Conservation (phyloP, 2,888 invertebrate genomes). For the Oeneis ivallda region DNA sequence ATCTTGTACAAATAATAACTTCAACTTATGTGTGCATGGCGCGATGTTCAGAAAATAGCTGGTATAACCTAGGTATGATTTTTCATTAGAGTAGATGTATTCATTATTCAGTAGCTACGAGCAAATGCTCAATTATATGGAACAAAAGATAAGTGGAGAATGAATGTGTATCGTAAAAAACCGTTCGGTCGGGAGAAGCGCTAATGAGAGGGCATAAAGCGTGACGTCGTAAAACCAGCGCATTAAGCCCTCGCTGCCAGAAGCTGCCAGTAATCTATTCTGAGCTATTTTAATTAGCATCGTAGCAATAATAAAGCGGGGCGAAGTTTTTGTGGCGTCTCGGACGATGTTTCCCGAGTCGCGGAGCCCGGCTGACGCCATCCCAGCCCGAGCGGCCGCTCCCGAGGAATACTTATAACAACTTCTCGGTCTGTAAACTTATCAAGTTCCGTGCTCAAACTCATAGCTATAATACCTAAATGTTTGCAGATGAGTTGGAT, state of each 20-base stretch:
- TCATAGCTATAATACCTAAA: slow-evolving; percentile 63
- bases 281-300: slow-evolving; percentile 79
- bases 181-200: slow-evolving; percentile 64
- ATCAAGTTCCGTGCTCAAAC: slow-evolving; percentile 55
- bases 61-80: too few species aligned
- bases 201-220: slow-evolving; percentile 79
- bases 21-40: too few species aligned
- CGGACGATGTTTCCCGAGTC: slow-evolving; percentile 61
- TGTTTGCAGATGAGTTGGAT: slow-evolving; percentile 45
- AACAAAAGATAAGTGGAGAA: slow-evolving; percentile 44
- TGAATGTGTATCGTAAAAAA: slow-evolving; percentile 69
- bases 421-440: slow-evolving; percentile 65
- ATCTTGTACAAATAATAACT: too few species aligned
- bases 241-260: slow-evolving; percentile 75
- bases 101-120: slow-evolving; percentile 23
- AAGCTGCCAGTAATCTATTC: slow-evolving; percentile 78
- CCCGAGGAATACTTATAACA: slow-evolving; percentile 65
- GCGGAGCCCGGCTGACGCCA: slow-evolving; percentile 47
- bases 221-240: slow-evolving; percentile 77
- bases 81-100: slow-evolving; percentile 2
- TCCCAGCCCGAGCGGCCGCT: slow-evolving; percentile 34
- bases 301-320: slow-evolving; percentile 73
- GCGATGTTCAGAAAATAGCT: too few species aligned
- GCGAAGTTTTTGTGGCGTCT: slow-evolving; percentile 75
- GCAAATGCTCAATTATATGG: slow-evolving; percentile 21